These are phyloP conservation scores for Ophioninae sp. DNA, from an alignment of 2,888 invertebrate species.

Conservation along the genomic window DNA sequence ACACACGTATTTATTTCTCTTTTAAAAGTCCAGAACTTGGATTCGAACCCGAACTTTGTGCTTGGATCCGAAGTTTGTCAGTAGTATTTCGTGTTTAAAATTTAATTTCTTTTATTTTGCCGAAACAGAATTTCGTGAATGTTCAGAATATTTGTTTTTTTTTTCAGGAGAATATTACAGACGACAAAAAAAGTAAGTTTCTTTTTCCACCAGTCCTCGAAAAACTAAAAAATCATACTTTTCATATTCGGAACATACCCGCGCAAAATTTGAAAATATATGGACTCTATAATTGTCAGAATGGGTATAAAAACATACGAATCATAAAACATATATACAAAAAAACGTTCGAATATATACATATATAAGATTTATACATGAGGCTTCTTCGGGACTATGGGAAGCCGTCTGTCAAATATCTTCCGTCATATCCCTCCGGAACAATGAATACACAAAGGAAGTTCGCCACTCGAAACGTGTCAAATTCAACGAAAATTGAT, in stretches of 20 bases:
- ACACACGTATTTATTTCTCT: too few relatives aligned
- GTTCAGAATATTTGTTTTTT: not conserved
- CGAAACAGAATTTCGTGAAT: not conserved
- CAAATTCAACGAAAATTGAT: not conserved
- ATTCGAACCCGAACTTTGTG: not conserved
- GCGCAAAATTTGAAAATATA: too few relatives aligned
- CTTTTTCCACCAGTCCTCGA: not conserved
- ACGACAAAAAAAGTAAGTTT: not conserved
- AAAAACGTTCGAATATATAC: not conserved
- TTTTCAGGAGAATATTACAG: not conserved
- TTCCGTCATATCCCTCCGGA: not conserved
- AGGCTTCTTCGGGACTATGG: not conserved
- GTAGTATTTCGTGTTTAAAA: not conserved
- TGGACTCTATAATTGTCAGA: too few relatives aligned
- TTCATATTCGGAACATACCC: too few relatives aligned
- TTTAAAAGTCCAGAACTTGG: not conserved
- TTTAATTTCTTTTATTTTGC: not conserved
- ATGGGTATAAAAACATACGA: too few relatives aligned
- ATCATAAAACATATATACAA: not conserved
- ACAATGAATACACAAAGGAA: not conserved
- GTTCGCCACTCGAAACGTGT: slow-evolving; percentile 9
- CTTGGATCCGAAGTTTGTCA: not conserved
- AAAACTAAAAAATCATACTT: not conserved
- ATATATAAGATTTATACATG: too few relatives aligned
- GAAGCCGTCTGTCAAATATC: not conserved